Percentiles rank a stretch among this genome's conserved stretches.
Conservation (phyloP, 1,140 invertebrate species). For the Zophobas morio region DNA sequence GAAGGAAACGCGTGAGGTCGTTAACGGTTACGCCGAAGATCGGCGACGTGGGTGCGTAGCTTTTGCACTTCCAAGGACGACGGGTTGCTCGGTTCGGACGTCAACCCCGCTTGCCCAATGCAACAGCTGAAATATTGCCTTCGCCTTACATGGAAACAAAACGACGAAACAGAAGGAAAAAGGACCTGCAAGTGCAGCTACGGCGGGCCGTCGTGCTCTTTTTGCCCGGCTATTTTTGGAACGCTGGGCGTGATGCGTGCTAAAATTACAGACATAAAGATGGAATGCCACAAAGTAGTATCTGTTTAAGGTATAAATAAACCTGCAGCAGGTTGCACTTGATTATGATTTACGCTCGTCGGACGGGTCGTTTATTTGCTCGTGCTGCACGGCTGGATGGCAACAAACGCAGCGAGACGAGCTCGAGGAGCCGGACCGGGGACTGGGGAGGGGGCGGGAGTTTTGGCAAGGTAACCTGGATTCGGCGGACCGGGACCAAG, state of each 20-base stretch:
- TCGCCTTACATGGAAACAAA: constrained; percentile 24
- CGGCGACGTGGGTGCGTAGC: constrained; percentile 39
- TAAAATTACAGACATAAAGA: constrained; percentile 45
- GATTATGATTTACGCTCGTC: constrained; percentile 36
- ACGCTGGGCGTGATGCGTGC: constrained; percentile 37
- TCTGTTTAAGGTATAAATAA: constrained; percentile 48
- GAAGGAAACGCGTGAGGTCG: constrained; percentile 27
- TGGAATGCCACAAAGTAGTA: constrained; percentile 39
- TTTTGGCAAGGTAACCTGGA: too few relatives aligned
- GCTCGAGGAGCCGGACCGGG: too few relatives aligned
- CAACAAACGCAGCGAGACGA: background rate
- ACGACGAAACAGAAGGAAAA: constrained; percentile 2
- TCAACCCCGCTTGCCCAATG: constrained; percentile 44
- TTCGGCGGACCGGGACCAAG: too few relatives aligned
- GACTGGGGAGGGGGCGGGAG: too few relatives aligned
- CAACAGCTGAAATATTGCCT: constrained; percentile 40
- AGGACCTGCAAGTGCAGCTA: background rate
- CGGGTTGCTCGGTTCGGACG: constrained; percentile 28
- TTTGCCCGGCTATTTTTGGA: constrained; percentile 45
- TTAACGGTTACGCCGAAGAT: constrained; percentile 26
- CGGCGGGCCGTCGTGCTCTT: background rate
- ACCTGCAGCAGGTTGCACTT: constrained; percentile 43
- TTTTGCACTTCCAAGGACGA: constrained; percentile 44
- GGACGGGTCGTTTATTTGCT: constrained; percentile 17
- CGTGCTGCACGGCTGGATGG: background rate